A percentile compares a stretch with the other conserved stretches of the same genome.
Conservation (phyloP, 2,797 vertebrate species). For the Cynopterus sphinx region DNA sequence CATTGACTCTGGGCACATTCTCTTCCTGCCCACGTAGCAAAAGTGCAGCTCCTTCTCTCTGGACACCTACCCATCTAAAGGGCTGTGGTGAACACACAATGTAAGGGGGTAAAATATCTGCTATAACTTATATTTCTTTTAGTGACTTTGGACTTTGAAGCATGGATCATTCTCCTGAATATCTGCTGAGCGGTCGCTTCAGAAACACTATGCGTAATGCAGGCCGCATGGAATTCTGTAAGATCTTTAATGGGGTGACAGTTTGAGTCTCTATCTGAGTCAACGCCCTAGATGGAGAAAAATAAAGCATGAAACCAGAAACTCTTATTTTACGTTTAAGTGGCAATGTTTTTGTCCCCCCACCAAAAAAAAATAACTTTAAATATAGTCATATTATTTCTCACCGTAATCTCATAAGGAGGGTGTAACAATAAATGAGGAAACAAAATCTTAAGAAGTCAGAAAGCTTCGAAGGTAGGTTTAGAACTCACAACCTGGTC, state of each 20-base stretch:
- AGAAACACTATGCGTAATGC: conserved; percentile 39
- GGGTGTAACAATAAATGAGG: neutral
- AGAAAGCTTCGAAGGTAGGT: neutral
- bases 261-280: conserved; percentile 7
- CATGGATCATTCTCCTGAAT: conserved; percentile 25
- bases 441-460: neutral
- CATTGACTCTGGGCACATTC: neutral
- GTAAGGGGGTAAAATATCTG: neutral
- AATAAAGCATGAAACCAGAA: conserved; percentile 55
- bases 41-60: neutral
- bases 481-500: neutral
- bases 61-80: conserved; percentile 23
- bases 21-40: neutral
- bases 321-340: conserved; percentile 44
- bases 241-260: neutral
- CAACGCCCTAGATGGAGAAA: neutral
- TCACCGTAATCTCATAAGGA: neutral
- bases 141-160: conserved; percentile 11
- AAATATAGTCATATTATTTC: conserved; percentile 32
- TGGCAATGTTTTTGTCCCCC: neutral
- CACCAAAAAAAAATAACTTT: conserved; percentile 17
- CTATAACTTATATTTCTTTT: neutral
- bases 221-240: conserved; percentile 34
- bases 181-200: conserved; percentile 12
- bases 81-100: neutral